Base-by-base conservation (phyloP, 2,888 invertebrate genomes). In the Xanthia icteritia region DNA sequence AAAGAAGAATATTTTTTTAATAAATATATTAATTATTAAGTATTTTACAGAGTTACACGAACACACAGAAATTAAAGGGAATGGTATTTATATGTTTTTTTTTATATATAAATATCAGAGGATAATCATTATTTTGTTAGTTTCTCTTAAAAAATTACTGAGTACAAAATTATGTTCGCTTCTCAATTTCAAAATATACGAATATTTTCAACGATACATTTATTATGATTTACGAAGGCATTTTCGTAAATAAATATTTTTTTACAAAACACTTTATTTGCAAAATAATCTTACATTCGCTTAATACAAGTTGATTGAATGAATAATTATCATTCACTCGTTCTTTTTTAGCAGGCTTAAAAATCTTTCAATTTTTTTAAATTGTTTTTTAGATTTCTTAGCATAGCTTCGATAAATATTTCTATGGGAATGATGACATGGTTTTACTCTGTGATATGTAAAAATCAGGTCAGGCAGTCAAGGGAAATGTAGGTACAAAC, bases 111-210 rank as follows among this genome's bases (percentile, higher is more conserved):
- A 67, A 74, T 84, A 79, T 73, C 36, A 71, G 81, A 79, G 73
- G 73, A 80, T 87, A 83, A 31, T 85, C 77, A 82, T 79, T 31
- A 31, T 31, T 31, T 84, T 58, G 23, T 39, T 56, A 73, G 51
- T 77, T 83, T 81, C 74, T 79, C 81, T 82, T 88, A 88, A 85
- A 86, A 87, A 87, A 92, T 86, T 90, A 92, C 88, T 73, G 91
- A 92, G 94, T 95, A 95, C 92, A 95, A 95, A 94, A 94, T 94
- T 94, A 93, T 92, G 89, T 89, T 89, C 85, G 87, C 86, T 79
- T 84, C 31, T 87, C 70, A 88, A 88, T 88, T 83, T 84, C 86
- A 86, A 88, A 85, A 89, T 89, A 89, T 86, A 81, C 64, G 72
- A 83, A 78, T 84, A 83, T 79, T 80, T 82, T 89, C 82, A 89